Evolutionary conservation across 2,113 vertebrate species (phyloP), one percentile per base, ranked within the genome.

Genomic region (Neolamprologus sp.): DNA sequence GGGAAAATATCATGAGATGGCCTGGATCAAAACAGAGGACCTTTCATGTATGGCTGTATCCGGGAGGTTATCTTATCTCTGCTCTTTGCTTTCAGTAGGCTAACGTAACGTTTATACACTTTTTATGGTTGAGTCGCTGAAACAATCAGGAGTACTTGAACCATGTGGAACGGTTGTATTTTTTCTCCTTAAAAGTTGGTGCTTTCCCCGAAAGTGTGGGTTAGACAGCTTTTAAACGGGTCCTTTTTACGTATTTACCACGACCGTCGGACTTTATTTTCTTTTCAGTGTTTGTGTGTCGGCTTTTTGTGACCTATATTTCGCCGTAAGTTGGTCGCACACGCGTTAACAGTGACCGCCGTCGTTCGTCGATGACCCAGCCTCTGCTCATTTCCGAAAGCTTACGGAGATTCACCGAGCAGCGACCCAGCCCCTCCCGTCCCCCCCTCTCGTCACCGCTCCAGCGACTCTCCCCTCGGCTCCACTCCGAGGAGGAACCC

Each of bases 401-500:
- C 87, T 87, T 3, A 85, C 93, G 89, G 90, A 94, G 93, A 91
- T 90, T 91, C 88, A 92, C 91, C 89, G 91, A 92, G 71, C 88
- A 85, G 84, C 90, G 88, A 93, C 85, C 93, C 92, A 40, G 88
- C 95, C 92, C 94, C 94, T 94, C 93, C 92, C 89, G 81, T 37
- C 85, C 85, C 82, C 93, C 93, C 80, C 93, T 28, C 14, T 8
- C 57, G 9, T 33, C 58, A 26, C 21, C 87, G 88, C 92, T 68
- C 82, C 91, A 75, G 88, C 80, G 90, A 94, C 93, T 96, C 96
- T 95, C 92, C 91, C 94, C 91, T 94, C 95, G 92, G 94, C 91
- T 94, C 47, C 84, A 95, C 93, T 96, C 92, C 94, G 95, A 93
- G 94, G 94, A 95, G 92, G 96, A 95, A 96, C 95, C 96, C 96